These are phyloP conservation scores for Sebastiscus tertius DNA, from an alignment of 2,797 vertebrate genomes.

Conservation along the genomic window DNA sequence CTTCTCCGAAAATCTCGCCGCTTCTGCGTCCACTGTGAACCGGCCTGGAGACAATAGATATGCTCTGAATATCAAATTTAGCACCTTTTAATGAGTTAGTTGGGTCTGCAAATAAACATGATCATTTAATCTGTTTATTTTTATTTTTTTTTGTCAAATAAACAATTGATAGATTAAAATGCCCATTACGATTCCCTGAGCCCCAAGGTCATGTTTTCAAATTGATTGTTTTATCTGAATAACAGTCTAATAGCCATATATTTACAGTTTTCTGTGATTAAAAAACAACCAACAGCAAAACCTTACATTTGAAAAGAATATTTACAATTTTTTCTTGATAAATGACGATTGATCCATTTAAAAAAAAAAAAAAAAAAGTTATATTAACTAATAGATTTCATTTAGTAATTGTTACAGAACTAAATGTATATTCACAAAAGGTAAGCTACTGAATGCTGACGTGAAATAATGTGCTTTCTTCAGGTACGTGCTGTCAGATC, in stretches of 20 bases:
- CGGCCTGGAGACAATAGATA: too few relatives aligned
- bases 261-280: not conserved
- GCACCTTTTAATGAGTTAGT: too few relatives aligned
- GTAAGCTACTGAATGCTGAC: not conserved
- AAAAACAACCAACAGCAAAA: not conserved
- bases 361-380: not conserved
- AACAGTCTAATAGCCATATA: not conserved
- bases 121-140: not conserved
- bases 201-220: not conserved
- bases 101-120: not conserved
- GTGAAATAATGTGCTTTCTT: not conserved
- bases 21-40: too few relatives aligned
- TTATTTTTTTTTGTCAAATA: not conserved
- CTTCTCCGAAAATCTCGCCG: too few relatives aligned
- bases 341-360: not conserved
- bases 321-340: not conserved
- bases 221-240: not conserved
- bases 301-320: not conserved
- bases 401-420: not conserved
- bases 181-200: not conserved
- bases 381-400: not conserved
- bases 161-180: not conserved
- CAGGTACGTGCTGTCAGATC: constrained; percentile 73
- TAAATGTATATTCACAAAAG: not conserved
- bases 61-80: too few relatives aligned